Evolutionary conservation across 2,113 vertebrate genomes (phyloP), one percentile per base, ranked within the genome.

Genomic region (Illadopsis cleaveri): DNA sequence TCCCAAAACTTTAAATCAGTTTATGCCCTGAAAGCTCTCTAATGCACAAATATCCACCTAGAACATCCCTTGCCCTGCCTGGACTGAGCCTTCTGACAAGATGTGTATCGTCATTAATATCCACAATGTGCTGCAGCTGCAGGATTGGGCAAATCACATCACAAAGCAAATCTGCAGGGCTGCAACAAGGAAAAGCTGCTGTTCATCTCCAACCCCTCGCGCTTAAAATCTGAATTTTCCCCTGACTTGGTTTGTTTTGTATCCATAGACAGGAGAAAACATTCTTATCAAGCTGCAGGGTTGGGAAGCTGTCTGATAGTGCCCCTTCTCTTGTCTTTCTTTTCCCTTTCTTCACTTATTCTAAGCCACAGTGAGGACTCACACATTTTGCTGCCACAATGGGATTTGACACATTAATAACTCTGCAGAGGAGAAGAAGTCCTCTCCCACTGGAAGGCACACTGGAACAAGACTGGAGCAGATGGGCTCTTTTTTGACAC

Each of bases 1-100:
- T 86, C 68, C 79, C 86, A 77, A 90, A 86, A 68, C 71, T 92
- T 83, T 93, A 90, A 90, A 92, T 89, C 75, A 65, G 38, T 70
- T 92, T 77, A 54, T 81, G 8, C 11, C 21, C 62, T 93, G 82
- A 86, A 95, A 91, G n/a, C 23, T 85, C 48, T 33, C 57, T 82
- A 72, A 69, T 73, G 58, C 47, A 80, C 44, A 69, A 90, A 42
- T 50, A 88, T 77, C 54, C 22, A 77, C 53, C 17, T 12, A 10
- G 58, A 83, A 20, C 70, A 77, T 86, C 80, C 40, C 62, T 54
- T 71, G 16, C 28, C 76, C 69, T 73, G 73, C 50, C 58, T 40
- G 37, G 31, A 30, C 53, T 38, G 78, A 92, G 33, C 62, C 57
- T 92, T 77, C 50, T 73, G 75, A 72, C 9, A 82, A 64, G 62